A percentile compares a stretch with the other conserved stretches of the same genome.
Conservation (phyloP, 1,140 invertebrate genomes). For the Muscidifurax raptorellus region DNA sequence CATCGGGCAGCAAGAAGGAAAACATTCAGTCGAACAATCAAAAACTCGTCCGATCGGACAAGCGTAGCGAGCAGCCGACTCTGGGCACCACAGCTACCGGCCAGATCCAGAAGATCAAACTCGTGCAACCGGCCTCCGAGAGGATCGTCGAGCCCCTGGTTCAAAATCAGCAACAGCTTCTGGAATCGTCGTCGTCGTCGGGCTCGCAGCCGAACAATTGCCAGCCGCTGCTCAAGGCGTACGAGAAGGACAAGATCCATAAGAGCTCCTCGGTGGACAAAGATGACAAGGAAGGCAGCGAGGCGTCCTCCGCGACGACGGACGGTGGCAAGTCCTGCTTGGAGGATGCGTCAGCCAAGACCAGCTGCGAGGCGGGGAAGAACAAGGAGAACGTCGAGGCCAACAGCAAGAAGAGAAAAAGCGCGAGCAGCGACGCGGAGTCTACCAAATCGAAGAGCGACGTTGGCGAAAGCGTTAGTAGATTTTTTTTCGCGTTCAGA, state of each 20-base stretch:
- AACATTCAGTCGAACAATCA: constrained; percentile 72
- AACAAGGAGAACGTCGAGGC: constrained; percentile 70
- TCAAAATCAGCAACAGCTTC: constrained; percentile 24
- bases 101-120: constrained; percentile 72
- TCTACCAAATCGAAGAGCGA: constrained; percentile 71
- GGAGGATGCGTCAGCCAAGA: constrained; percentile 60
- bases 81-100: constrained; percentile 54
- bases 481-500: neutral
- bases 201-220: constrained; percentile 42
- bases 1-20: constrained; percentile 76
- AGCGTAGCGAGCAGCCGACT: constrained; percentile 61
- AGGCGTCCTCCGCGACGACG: constrained; percentile 1
- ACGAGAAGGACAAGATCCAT: constrained; percentile 67
- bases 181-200: constrained; percentile 36
- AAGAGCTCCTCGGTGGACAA: constrained; percentile 56
- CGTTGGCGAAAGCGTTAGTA: constrained; percentile 67
- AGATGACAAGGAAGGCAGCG: constrained; percentile 46
- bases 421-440: constrained; percentile 65
- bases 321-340: constrained; percentile 61
- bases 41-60: constrained; percentile 66
- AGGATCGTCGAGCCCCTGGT: constrained; percentile 59
- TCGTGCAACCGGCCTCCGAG: constrained; percentile 68
- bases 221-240: constrained; percentile 44
- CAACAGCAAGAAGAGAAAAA: constrained; percentile 68
- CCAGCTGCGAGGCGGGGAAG: constrained; percentile 66